Conservation (phyloP, 2,113 vertebrate species). For the Toxostoma redivivum region DNA sequence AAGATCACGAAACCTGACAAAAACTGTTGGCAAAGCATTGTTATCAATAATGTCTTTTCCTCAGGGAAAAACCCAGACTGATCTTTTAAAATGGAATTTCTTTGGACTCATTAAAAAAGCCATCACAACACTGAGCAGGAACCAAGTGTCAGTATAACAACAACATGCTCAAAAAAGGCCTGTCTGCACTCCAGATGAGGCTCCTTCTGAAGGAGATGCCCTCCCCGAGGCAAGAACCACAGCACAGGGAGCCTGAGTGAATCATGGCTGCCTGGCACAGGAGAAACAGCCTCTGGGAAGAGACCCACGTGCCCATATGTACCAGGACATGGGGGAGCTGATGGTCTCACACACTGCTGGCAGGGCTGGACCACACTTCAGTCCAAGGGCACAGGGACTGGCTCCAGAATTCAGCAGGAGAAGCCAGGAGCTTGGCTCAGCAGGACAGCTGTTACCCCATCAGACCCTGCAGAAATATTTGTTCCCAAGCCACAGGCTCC, state of each 20-base stretch:
- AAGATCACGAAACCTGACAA: background rate
- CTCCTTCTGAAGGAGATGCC: background rate
- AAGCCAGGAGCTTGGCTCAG: background rate
- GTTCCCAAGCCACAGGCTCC: background rate
- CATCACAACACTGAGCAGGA: background rate
- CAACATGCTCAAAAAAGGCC: background rate
- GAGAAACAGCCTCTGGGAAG: background rate
- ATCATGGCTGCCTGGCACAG: background rate
- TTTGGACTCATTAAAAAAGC: background rate
- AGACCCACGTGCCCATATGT: fast-evolving
- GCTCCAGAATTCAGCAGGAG: background rate
- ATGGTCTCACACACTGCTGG: background rate
- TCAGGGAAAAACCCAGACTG: background rate
- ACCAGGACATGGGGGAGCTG: background rate
- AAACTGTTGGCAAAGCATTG: background rate
- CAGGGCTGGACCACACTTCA: background rate
- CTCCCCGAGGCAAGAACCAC: background rate
- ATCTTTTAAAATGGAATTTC: background rate
- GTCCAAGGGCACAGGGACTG: background rate
- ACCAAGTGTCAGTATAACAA: too few species aligned
- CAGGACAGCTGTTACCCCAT: background rate
- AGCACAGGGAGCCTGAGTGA: background rate
- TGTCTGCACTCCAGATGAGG: background rate
- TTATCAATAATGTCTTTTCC: background rate
- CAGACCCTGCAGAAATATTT: background rate